Percentiles rank a stretch among this genome's conserved stretches.
Evolutionary conservation across 2,113 vertebrate species (phyloP).

Genomic region (Anthoscopus minutus): DNA sequence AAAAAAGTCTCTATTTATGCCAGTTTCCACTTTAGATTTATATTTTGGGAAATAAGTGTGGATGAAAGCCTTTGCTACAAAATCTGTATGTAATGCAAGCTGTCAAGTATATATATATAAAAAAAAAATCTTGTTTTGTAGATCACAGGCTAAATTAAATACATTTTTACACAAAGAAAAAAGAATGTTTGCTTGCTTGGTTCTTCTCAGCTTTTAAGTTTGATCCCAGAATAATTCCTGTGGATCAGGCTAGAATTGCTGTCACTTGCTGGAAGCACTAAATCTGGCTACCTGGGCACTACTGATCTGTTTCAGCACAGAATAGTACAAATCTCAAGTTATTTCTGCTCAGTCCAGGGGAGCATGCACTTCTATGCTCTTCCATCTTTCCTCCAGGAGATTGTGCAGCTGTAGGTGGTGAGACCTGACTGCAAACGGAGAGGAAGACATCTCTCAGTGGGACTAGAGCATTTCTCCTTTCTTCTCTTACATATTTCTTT

Average conservation of each 20-base stretch:
- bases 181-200: not conserved
- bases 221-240: slow-evolving; percentile 14
- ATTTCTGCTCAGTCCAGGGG: not conserved
- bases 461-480: slow-evolving; percentile 1
- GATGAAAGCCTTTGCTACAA: slow-evolving; percentile 4
- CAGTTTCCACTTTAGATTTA: not conserved
- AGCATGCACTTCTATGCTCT: not conserved
- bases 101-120: slow-evolving; percentile 17
- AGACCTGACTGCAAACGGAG: not conserved
- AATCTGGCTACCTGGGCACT: not conserved
- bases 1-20: not conserved
- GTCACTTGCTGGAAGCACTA: not conserved
- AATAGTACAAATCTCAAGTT: slow-evolving; percentile 14
- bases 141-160: slow-evolving; percentile 1
- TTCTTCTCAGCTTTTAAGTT: not conserved
- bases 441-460: not conserved
- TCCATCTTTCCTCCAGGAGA: not conserved
- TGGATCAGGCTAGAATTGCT: not conserved
- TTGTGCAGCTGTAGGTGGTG: not conserved
- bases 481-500: slow-evolving; percentile 13
- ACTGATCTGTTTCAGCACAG: not conserved
- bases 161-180: not conserved
- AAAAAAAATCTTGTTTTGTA: not conserved
- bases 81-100: not conserved
- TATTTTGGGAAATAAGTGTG: slow-evolving; percentile 10